Conservation (phyloP, 1,140 invertebrate genomes). For the Oncopodura yosiiana region DNA sequence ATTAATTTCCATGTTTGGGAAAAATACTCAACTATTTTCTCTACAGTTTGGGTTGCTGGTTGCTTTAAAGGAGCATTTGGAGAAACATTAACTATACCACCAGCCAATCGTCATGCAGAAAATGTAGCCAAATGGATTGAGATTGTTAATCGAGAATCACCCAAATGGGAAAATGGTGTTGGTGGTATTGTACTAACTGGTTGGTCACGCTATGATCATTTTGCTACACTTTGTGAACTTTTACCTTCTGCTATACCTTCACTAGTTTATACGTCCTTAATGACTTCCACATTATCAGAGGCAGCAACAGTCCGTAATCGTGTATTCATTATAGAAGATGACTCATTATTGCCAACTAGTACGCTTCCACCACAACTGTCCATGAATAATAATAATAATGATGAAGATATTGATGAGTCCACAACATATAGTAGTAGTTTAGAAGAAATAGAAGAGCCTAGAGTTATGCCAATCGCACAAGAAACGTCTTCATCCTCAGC, state of each 20-base stretch:
- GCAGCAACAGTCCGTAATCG: conserved; percentile 17
- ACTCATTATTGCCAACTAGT: no score
- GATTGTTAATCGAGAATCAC: conserved; percentile 48
- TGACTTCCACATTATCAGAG: conserved; percentile 16
- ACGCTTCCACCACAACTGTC: no score
- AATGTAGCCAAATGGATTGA: conserved; percentile 64
- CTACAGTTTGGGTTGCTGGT: conserved; percentile 80
- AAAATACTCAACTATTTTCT: conserved; percentile 70
- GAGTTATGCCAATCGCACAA: no score
- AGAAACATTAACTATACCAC: conserved; percentile 56
- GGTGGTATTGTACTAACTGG: conserved; percentile 41
- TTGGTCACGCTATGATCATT: conserved; percentile 67
- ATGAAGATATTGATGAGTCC: background rate
- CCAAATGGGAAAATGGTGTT: conserved; percentile 51
- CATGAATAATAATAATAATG: background rate
- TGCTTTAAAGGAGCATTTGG: conserved; percentile 85
- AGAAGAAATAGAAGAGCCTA: no score
- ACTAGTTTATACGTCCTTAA: conserved; percentile 40
- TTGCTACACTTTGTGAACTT: conserved; percentile 82
- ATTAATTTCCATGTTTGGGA: conserved; percentile 56
- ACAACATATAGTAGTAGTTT: no score
- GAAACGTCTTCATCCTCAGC: no score
- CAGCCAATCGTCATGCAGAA: conserved; percentile 53
- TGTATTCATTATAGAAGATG: conserved; percentile 23
- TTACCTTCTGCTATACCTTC: conserved; percentile 74